phyloP scores from a whole-genome alignment of 2,797 vertebrate species.

The Champsocephalus esox region DNA sequence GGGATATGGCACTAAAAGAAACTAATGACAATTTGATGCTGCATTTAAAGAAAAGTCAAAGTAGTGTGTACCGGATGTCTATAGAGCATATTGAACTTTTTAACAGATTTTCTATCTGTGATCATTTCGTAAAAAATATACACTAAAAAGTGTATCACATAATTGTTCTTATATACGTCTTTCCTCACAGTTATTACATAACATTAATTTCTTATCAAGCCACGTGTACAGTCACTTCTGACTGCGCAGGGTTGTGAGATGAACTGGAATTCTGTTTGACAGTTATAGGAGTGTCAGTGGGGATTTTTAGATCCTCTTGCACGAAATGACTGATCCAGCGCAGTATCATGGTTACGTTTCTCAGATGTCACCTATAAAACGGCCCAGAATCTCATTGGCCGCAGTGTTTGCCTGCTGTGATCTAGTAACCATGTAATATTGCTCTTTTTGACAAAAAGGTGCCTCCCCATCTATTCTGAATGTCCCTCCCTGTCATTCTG shows the following conservation, averaged over 20 bases:
- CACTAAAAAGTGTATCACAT: not conserved
- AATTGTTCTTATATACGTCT: constrained; percentile 11
- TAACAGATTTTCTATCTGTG: not conserved
- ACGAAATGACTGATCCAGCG: constrained; percentile 70
- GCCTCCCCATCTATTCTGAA: constrained; percentile 59
- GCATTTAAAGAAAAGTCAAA: not conserved
- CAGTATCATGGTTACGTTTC: constrained; percentile 32
- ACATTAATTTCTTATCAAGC: constrained; percentile 36
- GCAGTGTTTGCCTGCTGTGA: constrained; percentile 54
- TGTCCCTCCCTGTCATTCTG: not conserved
- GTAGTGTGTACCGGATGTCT: not conserved
- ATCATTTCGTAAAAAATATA: not conserved
- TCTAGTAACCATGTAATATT: constrained; percentile 59
- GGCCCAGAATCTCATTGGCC: constrained; percentile 19
- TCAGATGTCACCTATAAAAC: constrained; percentile 12
- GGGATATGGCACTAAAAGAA: not conserved
- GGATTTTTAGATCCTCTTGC: constrained; percentile 70
- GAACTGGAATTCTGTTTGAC: constrained; percentile 60
- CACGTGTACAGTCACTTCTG: constrained; percentile 53
- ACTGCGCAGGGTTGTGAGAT: constrained; percentile 54
- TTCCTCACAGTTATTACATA: constrained; percentile 4
- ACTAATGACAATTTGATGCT: not conserved
- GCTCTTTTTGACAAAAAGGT: constrained; percentile 70
- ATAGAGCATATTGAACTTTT: not conserved
- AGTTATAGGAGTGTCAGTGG: constrained; percentile 69